These are phyloP conservation scores for Amblyornis subalaris DNA, from an alignment of 2,113 vertebrate genomes.

Conservation along the genomic window DNA sequence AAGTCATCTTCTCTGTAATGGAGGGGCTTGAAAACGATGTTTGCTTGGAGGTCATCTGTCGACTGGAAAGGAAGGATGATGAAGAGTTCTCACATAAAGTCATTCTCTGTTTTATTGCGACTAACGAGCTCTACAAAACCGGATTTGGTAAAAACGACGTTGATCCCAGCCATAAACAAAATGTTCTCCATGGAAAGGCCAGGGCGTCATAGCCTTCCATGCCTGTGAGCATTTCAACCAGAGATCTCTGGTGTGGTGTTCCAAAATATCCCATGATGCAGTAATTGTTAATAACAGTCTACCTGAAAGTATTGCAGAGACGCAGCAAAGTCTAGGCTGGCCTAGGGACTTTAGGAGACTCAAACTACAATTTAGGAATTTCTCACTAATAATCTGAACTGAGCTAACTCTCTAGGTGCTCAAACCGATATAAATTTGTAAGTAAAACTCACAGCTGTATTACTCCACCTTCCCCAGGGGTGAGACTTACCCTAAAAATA, in stretches of 20 bases:
- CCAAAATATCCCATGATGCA: background rate
- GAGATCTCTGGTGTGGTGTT: background rate
- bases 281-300: background rate
- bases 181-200: background rate
- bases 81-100: background rate
- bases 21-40: background rate
- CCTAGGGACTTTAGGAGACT: background rate
- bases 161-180: background rate
- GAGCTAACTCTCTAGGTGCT: background rate
- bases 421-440: rapidly evolving
- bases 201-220: background rate
- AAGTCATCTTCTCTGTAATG: background rate
- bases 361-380: background rate
- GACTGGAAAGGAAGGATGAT: background rate
- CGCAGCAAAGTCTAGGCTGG: background rate
- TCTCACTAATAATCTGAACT: background rate
- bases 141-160: background rate
- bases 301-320: background rate
- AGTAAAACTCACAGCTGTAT: background rate
- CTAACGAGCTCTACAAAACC: background rate
- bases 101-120: background rate
- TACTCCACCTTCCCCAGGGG: background rate
- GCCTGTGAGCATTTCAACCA: background rate
- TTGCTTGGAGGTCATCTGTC: background rate
- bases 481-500: background rate